phyloP scores from a whole-genome alignment of 2,797 vertebrate genomes.

The Cercopithecus neglectus region DNA sequence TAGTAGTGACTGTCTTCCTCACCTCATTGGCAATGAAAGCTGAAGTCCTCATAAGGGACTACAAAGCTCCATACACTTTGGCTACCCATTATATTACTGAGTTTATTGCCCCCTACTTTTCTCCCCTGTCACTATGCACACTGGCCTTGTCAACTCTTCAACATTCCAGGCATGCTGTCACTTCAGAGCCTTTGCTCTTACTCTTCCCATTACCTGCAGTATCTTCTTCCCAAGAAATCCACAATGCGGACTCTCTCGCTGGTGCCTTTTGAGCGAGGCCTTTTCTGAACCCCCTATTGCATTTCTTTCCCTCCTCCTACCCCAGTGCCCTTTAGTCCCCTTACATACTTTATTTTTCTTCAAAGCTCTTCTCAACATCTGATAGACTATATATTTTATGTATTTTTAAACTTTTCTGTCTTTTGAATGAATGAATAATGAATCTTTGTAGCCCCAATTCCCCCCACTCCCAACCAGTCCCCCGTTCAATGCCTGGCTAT shows the following conservation, averaged over 20 bases:
- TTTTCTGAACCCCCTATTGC: not conserved
- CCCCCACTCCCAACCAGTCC: not conserved
- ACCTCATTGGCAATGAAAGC: not conserved
- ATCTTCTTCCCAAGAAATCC: not conserved
- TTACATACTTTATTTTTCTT: not conserved
- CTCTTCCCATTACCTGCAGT: not conserved
- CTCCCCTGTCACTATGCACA: too few species aligned
- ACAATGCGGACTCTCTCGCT: not conserved
- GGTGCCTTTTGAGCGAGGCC: not conserved
- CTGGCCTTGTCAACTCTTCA: not conserved
- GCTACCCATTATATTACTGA: too few species aligned
- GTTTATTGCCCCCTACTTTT: not conserved
- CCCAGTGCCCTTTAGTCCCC: not conserved
- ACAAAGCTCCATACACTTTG: not conserved
- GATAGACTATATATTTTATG: not conserved
- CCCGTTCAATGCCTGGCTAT: not conserved
- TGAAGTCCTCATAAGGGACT: not conserved
- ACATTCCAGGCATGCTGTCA: not conserved
- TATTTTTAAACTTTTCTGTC: not conserved
- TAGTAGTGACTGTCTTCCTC: not conserved
- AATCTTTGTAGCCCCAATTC: not conserved
- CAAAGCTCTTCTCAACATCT: constrained; percentile 2
- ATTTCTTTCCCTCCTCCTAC: not conserved
- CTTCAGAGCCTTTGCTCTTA: not conserved
- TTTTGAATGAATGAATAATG: constrained; percentile 1